Evolutionary conservation across 2,888 invertebrate species (phyloP).

Genomic region (Rhorus exstirpatorius): DNA sequence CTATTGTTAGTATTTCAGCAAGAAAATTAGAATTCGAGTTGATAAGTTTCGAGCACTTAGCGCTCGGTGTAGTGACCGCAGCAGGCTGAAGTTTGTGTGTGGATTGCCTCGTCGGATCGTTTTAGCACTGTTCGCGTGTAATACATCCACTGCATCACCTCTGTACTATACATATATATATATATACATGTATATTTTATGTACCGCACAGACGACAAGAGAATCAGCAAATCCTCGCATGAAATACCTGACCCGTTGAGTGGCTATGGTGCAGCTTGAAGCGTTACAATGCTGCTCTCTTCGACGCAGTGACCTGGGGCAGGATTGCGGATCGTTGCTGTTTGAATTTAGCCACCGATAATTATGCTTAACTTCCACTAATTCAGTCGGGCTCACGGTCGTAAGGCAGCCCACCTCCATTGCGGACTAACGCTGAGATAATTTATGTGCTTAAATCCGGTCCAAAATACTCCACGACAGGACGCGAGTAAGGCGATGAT

Average conservation of each 20-base stretch:
- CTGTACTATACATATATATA: not conserved
- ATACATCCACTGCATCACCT: conserved; percentile 2
- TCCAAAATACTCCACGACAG: not conserved
- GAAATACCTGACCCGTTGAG: conserved; percentile 47
- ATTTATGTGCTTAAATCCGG: conserved; percentile 39
- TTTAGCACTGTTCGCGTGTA: conserved; percentile 4
- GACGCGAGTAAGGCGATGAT: too few relatives aligned
- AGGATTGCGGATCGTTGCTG: conserved; percentile 36
- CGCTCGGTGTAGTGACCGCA: conserved; percentile 42
- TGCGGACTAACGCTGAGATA: conserved; percentile 11
- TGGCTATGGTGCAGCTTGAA: conserved; percentile 3
- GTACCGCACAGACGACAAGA: not conserved
- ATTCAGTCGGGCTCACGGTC: conserved; percentile 28
- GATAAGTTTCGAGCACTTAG: conserved; percentile 50
- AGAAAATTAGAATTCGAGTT: conserved; percentile 32
- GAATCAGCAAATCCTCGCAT: conserved; percentile 23
- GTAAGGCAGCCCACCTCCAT: conserved; percentile 19
- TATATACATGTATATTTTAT: conserved; percentile 21
- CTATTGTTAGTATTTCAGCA: not conserved
- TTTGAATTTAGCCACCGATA: conserved; percentile 46
- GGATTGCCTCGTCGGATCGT: conserved; percentile 40
- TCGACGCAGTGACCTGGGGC: conserved; percentile 17
- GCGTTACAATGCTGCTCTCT: not conserved
- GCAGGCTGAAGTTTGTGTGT: conserved; percentile 8
- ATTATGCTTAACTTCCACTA: conserved; percentile 60